Conservation (phyloP, 2,888 invertebrate genomes). For the Dichetophora obliterata region DNA sequence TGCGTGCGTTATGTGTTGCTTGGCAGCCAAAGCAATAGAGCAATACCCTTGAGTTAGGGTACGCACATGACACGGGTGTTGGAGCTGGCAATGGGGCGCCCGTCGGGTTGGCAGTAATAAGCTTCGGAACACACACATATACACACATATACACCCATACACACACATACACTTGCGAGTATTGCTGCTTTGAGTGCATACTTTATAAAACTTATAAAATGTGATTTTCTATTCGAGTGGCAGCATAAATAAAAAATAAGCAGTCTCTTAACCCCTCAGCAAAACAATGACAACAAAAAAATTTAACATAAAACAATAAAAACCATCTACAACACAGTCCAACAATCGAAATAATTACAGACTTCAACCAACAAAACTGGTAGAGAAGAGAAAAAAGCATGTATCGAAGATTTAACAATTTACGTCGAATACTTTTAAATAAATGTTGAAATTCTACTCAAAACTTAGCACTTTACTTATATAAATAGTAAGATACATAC, state of each 20-base stretch:
- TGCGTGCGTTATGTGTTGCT: constrained; percentile 14
- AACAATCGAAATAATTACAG: too few relatives aligned
- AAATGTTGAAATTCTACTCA: too few relatives aligned
- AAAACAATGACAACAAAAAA: not conserved
- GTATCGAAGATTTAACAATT: too few relatives aligned
- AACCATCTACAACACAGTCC: not conserved
- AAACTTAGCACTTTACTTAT: too few relatives aligned
- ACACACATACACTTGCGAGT: not conserved
- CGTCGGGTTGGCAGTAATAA: not conserved
- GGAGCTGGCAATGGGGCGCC: not conserved
- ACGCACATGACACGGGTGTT: not conserved
- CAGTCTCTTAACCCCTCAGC: constrained; percentile 37
- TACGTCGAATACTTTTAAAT: too few relatives aligned
- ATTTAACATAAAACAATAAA: not conserved
- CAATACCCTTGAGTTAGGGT: not conserved
- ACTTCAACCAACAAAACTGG: too few relatives aligned
- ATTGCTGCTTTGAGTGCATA: constrained; percentile 9
- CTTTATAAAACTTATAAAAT: constrained; percentile 32
- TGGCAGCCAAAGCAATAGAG: not conserved
- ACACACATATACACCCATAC: not conserved
- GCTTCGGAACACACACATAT: not conserved
- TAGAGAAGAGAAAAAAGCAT: too few relatives aligned
- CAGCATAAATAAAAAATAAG: constrained; percentile 43
- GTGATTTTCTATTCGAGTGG: constrained; percentile 35
- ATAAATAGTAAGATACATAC: too few relatives aligned